These are phyloP conservation scores for Eulemur macaco DNA, from an alignment of 2,113 vertebrate species.

Conservation along the genomic window DNA sequence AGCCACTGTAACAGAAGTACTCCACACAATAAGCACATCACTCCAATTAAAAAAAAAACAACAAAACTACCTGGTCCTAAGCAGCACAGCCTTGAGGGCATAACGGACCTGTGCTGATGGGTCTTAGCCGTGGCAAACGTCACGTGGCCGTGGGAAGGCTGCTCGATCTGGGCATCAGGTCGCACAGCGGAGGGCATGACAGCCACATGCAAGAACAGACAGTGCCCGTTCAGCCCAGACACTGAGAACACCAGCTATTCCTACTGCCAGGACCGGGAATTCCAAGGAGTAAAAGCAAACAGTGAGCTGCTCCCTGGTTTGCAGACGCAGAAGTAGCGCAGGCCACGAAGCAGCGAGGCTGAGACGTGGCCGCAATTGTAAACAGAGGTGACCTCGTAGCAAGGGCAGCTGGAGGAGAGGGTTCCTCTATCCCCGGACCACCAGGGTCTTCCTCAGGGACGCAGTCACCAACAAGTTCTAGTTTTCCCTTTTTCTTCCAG, in stretches of 20 bases:
- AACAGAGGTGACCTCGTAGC: not conserved
- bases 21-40: not conserved
- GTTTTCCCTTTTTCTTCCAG: too few relatives aligned
- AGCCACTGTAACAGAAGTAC: not conserved
- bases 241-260: not conserved
- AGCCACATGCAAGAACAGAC: too few relatives aligned
- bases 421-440: not conserved
- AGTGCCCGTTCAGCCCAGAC: not conserved
- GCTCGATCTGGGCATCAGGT: not conserved
- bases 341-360: not conserved
- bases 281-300: not conserved
- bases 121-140: too few relatives aligned
- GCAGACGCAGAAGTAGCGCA: not conserved
- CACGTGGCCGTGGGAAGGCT: not conserved
- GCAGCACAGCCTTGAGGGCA: too few relatives aligned
- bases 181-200: not conserved
- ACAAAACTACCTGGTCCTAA: not conserved
- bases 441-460: not conserved
- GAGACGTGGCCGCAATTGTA: not conserved
- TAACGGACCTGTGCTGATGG: too few relatives aligned
- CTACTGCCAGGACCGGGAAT: not conserved
- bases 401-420: not conserved
- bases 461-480: not conserved
- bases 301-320: rapidly evolving
- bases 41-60: too few relatives aligned